phyloP scores from a whole-genome alignment of 2,888 invertebrate species.

The Aleiodes testaceus region DNA sequence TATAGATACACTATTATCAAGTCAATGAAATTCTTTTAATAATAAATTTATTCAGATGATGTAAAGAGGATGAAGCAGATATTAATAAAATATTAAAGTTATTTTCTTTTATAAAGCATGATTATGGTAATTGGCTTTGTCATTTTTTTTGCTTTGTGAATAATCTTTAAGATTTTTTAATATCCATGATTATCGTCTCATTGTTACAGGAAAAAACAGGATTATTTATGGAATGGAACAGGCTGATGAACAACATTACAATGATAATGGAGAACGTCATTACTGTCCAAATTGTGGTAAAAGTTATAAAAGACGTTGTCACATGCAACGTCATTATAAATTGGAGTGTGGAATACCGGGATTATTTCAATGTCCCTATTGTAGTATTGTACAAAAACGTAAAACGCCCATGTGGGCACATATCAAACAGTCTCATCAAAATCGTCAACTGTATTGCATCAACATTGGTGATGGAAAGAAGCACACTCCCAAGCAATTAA shows the following conservation, averaged over 20 bases:
- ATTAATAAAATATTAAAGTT: not conserved
- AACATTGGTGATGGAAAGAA: not conserved
- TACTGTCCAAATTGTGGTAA: constrained; percentile 69
- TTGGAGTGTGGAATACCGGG: constrained; percentile 70
- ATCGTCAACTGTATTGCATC: constrained; percentile 9
- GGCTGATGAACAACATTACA: not conserved
- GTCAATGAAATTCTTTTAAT: not conserved
- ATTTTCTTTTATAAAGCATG: constrained; percentile 8
- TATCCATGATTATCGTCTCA: too few relatives aligned
- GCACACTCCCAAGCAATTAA: not conserved
- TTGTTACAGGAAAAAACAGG: constrained; percentile 7
- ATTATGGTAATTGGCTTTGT: constrained; percentile 1
- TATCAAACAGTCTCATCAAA: constrained; percentile 4
- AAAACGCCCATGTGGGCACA: constrained; percentile 2
- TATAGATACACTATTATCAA: constrained; percentile 51
- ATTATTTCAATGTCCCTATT: constrained; percentile 70
- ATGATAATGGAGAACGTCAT: constrained; percentile 36
- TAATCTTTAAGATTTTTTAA: too few relatives aligned
- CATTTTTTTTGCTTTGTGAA: not conserved
- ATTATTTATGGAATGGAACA: not conserved
- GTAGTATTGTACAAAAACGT: constrained; percentile 49
- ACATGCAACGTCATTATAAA: constrained; percentile 68
- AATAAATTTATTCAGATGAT: not conserved
- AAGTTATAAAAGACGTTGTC: constrained; percentile 71
- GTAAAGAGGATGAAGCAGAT: not conserved